A percentile compares a stretch with the other conserved stretches of the same genome.
phyloP scores from a whole-genome alignment of 1,140 invertebrate species.

The Armadillidium nasatum region DNA sequence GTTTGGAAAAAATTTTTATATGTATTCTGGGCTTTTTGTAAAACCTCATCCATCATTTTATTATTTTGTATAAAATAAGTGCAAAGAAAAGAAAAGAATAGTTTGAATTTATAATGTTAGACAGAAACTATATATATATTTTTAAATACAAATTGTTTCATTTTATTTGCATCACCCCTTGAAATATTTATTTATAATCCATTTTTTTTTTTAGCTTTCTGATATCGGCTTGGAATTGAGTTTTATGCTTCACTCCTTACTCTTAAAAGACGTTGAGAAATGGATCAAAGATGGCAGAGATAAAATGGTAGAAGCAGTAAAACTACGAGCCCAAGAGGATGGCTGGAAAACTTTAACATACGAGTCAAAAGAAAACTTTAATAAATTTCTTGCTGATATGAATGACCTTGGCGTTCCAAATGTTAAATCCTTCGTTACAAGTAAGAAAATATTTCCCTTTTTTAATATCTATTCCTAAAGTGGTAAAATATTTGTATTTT shows the following conservation, averaged over 20 bases:
- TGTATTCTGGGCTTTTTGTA: too few species aligned
- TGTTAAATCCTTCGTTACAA: slow-evolving; percentile 56
- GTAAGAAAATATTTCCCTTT: slow-evolving; percentile 47
- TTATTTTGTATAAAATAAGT: too few species aligned
- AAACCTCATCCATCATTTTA: too few species aligned
- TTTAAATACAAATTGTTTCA: slow-evolving; percentile 29
- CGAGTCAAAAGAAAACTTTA: slow-evolving; percentile 55
- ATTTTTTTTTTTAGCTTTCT: neutral
- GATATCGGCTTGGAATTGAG: slow-evolving; percentile 71
- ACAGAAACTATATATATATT: too few species aligned
- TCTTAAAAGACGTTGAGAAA: slow-evolving; percentile 57
- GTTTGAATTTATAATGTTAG: too few species aligned
- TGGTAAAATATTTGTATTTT: too few species aligned
- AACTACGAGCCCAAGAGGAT: slow-evolving; percentile 64
- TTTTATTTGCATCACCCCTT: slow-evolving; percentile 29
- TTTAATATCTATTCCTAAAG: too few species aligned
- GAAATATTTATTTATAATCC: neutral
- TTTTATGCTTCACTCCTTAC: slow-evolving; percentile 71
- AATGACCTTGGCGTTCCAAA: slow-evolving; percentile 54
- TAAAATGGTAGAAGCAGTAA: slow-evolving; percentile 69
- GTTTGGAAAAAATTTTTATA: too few species aligned
- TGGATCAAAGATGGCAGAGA: slow-evolving; percentile 63
- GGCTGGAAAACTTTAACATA: slow-evolving; percentile 67
- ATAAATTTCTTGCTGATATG: slow-evolving; percentile 58
- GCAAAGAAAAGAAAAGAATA: too few species aligned